Evolutionary conservation across 1,140 invertebrate genomes (phyloP), one percentile per base, ranked within the genome.

Genomic region (Lasaia peninsularis): DNA sequence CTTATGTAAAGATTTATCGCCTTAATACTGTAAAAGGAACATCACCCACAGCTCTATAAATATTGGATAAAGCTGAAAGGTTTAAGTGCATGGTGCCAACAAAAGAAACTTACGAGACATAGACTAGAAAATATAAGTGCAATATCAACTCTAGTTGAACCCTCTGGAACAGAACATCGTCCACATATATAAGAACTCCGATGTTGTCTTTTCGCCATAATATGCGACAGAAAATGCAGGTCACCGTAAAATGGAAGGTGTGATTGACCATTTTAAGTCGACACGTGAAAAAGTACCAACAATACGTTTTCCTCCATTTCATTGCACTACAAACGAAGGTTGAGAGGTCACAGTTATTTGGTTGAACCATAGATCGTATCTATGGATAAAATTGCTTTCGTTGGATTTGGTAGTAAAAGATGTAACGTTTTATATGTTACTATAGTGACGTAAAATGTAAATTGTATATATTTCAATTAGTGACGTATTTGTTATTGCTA

Each of bases 11-110:
- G 40, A 44, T 44, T 44, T 44, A 44, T 44, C 16, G 18, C 16
- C 40, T 44, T 44, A 44, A 44, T 44, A 44, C 40, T 20, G 40
- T 44, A 44, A 44, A 20, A 44, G 40, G 40, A 48, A 48, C 18
- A 20, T 48, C 40, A 48, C 9, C 40, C 40, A 21, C 40, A 48
- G 40, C 18, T 20, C 40, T 48, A 48, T 48, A 48, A 48, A 48
- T 48, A 48, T 48, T 48, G 40, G 18, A 48, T 48, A 48, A 48
- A 48, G 40, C 40, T 48, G 40, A 48, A 48, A 48, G 40, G 40
- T 48, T 48, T 48, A 48, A 48, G 40, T 21, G 40, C 40, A 48
- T 48, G 18, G 40, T 48, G 40, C 18, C 40, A 48, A 48, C 40
- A 48, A 48, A 48, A 48, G 40, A 48, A 48, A 48, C 40, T 48